Base-by-base conservation (phyloP, 2,113 vertebrate species). In the Pitta sordida region DNA sequence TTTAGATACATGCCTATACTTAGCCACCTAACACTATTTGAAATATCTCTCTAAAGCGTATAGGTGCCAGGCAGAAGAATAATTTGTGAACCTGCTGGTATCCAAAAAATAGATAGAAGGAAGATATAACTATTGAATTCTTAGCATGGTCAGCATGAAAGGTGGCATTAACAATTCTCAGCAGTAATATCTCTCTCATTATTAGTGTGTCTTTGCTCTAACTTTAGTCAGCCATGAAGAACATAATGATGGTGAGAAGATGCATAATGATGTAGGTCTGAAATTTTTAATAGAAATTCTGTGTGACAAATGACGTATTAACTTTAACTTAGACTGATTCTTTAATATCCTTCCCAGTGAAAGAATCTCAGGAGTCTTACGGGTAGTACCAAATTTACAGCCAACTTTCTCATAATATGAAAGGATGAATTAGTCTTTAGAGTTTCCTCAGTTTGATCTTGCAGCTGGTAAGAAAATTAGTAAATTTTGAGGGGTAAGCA, bases 201-300 rank as follows among this genome's bases (percentile, higher is more conserved):
- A 91, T 94, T 82, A 67, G 53, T 43, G n/a, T 88, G 63, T 77
- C 91, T 94, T 83, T 87, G 51, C 81, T n/a, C n/a, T 94, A 91
- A 92, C 94, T 91, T 92, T 94, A 93, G 86, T 95, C 91, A 93
- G 70, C 70, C 89, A 87, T 94, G 86, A 95, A 96, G 84, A 93
- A 63, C 65, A 36, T 30, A 93, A 93, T 85, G 77, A 76, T 43
- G 74, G 70, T 69, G 65, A 94, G 69, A 88, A 75, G 58, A 14
- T 79, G 34, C 65, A 62, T 85, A 96, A 91, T 89, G 62, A 93
- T 79, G 65, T 73, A 91, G 70, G 77, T 65, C 70, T 84, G 46
- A 93, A 85, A 63, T 48, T 91, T 91, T 89, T 87, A 91, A 74
- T 73, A 73, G 81, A 82, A 95, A 32, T 51, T 67, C 46, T 55